Evolutionary conservation across 30 jellyfish, hydroid and myxozoan genomes (phyloP), one percentile per base, ranked within the genome.

Genomic region (Nemopilema nomurai): DNA sequence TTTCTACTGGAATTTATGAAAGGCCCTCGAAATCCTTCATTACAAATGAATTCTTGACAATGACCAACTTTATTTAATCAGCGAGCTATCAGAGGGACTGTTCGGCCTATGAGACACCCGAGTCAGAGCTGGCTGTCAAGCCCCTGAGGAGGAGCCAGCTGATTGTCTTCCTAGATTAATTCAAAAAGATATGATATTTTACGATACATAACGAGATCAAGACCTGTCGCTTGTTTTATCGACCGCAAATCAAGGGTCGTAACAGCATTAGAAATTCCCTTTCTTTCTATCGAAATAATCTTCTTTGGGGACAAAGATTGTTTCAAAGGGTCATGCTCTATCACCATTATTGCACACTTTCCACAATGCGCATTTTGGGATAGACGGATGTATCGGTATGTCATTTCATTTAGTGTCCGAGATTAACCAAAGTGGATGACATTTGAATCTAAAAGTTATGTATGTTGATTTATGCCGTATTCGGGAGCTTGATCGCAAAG

Each of bases 371-470:
- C 65, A 23, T 62, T 29, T 26, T 28, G 87, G 65, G 30, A 28
- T 57, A 51, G 32, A 77, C 87, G 87, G 87, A 77, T 30, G 68
- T 77, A 28, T 33, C 26, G 76, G 77, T 77, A 77, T 77, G 31
- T 29, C 69, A 30, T 62, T 62, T 28, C 78, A 23, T 57, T 77
- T 20, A 53, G 33, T 53, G 27, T 32, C 32, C 22, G 7, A 30
- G 83, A 73, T 73, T 30, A 73, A 73, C 50, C 69, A 16, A 73
- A 32, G 21, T 73, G 83, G 83, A 73, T 73, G 83, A 22, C 41
- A 73, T 49, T 49, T 21, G 51, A 41, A 41, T 41, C 57, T 41
- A 41, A 41, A 41, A 41, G 57, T 41, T 41, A 41, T 41, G 57
- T 41, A 41, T 41, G 57, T 41, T 41, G 57, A 41, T 41, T 41